Conservation (phyloP, 2,888 invertebrate genomes). For the Nomada hirtipes region DNA sequence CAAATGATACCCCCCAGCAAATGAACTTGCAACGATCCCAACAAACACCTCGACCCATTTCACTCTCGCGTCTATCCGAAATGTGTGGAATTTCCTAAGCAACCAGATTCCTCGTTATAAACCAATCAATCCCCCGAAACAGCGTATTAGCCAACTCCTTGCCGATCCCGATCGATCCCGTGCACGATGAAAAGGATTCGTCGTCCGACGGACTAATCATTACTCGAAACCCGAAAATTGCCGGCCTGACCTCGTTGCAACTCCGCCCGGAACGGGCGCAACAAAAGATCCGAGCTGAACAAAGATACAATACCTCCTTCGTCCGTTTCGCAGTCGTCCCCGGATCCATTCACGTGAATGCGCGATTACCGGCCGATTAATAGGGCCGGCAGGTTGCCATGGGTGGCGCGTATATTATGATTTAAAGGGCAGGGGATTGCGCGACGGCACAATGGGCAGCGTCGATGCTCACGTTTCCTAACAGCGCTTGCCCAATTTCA, state of each 20-base stretch:
- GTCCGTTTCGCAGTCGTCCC: slow-evolving; percentile 41
- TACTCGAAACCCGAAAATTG: slow-evolving; percentile 25
- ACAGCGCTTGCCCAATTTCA: slow-evolving; percentile 83
- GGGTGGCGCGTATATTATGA: slow-evolving; percentile 60
- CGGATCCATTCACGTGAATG: slow-evolving; percentile 51
- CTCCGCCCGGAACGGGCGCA: slow-evolving; percentile 21
- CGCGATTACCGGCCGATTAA: slow-evolving; percentile 68
- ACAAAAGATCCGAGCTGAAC: slow-evolving; percentile 49
- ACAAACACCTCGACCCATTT: too few species aligned
- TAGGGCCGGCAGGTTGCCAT: slow-evolving; percentile 59
- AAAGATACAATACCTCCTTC: slow-evolving; percentile 58
- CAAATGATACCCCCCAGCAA: too few species aligned
- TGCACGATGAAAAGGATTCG: neutral
- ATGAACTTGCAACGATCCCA: too few species aligned
- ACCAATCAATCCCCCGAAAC: neutral
- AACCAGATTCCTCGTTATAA: too few species aligned
- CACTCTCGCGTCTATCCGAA: too few species aligned
- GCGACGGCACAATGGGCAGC: slow-evolving; percentile 64
- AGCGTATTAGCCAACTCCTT: neutral
- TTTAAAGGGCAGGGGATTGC: slow-evolving; percentile 62
- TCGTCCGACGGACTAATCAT: slow-evolving; percentile 14
- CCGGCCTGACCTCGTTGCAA: neutral
- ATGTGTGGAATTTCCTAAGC: too few species aligned
- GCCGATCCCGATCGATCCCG: neutral
- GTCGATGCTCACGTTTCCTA: slow-evolving; percentile 80